phyloP scores from a whole-genome alignment of 2,888 invertebrate species.

The Trilocha varians region DNA sequence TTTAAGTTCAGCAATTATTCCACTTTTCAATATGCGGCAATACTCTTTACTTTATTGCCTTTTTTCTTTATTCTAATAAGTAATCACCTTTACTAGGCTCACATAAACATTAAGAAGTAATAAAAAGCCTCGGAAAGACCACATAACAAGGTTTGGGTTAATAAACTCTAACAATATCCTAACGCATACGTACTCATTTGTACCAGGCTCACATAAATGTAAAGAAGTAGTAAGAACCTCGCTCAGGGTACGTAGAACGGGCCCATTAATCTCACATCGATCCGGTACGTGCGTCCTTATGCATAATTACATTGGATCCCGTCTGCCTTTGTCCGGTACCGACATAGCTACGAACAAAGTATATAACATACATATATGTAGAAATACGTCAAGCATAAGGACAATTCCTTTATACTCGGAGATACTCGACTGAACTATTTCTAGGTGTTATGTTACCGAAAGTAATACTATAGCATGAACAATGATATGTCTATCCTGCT shows the following conservation, averaged over 20 bases:
- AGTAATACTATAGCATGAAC: too few relatives aligned
- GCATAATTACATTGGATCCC: constrained; percentile 30
- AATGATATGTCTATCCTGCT: too few relatives aligned
- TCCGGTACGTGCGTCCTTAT: constrained; percentile 22
- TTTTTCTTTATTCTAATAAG: too few relatives aligned
- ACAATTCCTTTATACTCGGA: not conserved
- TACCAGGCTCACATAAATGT: constrained; percentile 2
- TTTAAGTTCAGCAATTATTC: too few relatives aligned
- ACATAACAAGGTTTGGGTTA: constrained; percentile 13
- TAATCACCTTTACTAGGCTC: constrained; percentile 1
- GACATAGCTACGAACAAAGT: not conserved
- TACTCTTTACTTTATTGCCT: too few relatives aligned
- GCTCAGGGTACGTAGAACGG: constrained; percentile 9
- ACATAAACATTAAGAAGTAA: constrained; percentile 1
- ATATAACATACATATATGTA: not conserved
- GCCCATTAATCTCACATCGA: constrained; percentile 26
- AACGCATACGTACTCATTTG: not conserved
- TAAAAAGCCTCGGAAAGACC: constrained; percentile 6
- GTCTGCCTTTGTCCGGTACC: constrained; percentile 19
- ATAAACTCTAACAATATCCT: too few relatives aligned
- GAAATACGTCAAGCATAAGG: not conserved
- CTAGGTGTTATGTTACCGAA: too few relatives aligned
- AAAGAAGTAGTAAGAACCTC: constrained; percentile 6
- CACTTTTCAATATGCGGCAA: too few relatives aligned
- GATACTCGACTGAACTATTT: not conserved